These are phyloP conservation scores for Tympanuchus pallidicinctus DNA, from an alignment of 2,113 vertebrate species.

Conservation along the genomic window DNA sequence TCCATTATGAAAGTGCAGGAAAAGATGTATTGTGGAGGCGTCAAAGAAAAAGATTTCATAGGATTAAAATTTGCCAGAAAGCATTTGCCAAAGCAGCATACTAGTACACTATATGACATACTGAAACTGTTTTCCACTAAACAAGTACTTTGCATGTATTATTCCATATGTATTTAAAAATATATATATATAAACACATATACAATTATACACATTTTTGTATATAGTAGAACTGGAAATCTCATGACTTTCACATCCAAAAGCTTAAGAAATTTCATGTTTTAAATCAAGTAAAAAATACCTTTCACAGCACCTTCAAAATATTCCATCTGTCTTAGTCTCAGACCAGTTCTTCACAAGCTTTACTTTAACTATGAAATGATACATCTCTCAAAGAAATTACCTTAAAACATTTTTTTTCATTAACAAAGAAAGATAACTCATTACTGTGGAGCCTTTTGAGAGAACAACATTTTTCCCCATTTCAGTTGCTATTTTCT, in stretches of 20 bases:
- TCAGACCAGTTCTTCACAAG: not conserved
- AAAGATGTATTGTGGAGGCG: not conserved
- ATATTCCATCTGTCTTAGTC: not conserved
- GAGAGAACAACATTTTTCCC: not conserved
- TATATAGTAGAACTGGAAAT: not conserved
- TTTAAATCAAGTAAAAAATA: not conserved
- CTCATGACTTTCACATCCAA: not conserved
- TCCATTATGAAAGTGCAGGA: not conserved
- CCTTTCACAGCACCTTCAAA: not conserved
- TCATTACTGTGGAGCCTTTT: not conserved
- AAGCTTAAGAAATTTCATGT: not conserved
- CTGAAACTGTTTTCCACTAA: not conserved
- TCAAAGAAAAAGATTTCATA: not conserved
- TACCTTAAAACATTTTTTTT: not conserved
- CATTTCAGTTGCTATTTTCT: not conserved
- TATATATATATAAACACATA: not conserved
- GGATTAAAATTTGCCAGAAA: not conserved
- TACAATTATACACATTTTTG: not conserved
- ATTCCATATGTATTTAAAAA: not conserved
- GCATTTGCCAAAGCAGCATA: not conserved
- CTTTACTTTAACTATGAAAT: not conserved
- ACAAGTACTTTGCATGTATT: not conserved
- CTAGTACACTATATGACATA: not conserved
- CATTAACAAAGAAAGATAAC: not conserved
- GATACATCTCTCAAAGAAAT: not conserved